Conservation (phyloP, 2,113 vertebrate genomes). For the Alaudala cheleensis region DNA sequence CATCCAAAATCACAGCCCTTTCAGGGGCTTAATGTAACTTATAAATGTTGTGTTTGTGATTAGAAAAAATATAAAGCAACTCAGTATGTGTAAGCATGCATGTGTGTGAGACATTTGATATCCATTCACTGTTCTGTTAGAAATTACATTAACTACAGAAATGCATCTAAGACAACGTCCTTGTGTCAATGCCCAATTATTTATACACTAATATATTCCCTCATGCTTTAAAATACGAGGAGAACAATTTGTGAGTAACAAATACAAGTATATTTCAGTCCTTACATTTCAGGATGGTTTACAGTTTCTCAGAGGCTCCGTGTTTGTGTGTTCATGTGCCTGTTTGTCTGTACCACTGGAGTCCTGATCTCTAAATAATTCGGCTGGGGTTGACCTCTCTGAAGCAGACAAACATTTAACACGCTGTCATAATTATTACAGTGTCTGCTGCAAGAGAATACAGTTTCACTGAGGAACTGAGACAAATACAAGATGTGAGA, state of each 20-base stretch:
- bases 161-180: background rate
- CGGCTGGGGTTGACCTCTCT: background rate
- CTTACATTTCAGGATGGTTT: background rate
- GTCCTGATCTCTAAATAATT: background rate
- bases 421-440: background rate
- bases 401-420: background rate
- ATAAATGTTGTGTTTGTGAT: background rate
- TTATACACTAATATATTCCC: background rate
- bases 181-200: background rate
- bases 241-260: background rate
- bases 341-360: background rate
- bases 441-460: background rate
- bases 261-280: background rate
- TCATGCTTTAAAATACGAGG: background rate
- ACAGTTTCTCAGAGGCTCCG: background rate
- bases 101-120: background rate
- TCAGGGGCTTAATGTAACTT: background rate
- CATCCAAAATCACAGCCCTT: conserved; percentile 20
- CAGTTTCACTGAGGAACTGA: background rate
- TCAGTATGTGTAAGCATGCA: background rate
- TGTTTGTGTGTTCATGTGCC: background rate
- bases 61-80: background rate
- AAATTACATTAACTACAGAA: background rate
- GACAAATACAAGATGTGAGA: background rate
- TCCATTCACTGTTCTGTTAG: background rate